These are phyloP conservation scores for Anolis carolinensis DNA, from an alignment of 2,113 vertebrate genomes.

Conservation along the genomic window DNA sequence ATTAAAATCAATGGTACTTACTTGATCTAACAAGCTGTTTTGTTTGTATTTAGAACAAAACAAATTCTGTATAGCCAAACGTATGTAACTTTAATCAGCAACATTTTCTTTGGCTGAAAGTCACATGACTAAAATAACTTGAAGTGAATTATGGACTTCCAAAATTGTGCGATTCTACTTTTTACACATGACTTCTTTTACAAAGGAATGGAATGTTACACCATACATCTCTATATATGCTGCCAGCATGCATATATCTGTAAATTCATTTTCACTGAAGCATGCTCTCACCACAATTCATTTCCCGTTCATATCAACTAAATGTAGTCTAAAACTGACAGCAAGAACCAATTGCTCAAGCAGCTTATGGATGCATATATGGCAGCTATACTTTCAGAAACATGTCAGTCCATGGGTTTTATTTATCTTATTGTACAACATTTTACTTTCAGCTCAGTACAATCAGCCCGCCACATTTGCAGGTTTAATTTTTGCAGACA, in stretches of 20 bases:
- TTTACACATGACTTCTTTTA: neutral
- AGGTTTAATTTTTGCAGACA: too few species aligned
- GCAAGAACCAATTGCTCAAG: neutral
- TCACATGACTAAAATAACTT: too few species aligned
- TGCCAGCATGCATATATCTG: neutral
- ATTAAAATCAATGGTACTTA: neutral
- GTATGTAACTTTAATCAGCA: neutral
- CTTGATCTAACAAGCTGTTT: neutral
- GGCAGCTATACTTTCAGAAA: too few species aligned
- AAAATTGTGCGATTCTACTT: neutral
- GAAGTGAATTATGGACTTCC: too few species aligned
- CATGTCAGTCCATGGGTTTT: too few species aligned
- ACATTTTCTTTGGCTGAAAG: neutral
- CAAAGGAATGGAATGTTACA: neutral
- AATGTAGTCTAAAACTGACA: neutral
- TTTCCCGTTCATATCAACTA: neutral
- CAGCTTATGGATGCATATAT: neutral
- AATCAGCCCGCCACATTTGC: too few species aligned
- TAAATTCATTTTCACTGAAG: neutral
- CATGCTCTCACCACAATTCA: neutral
- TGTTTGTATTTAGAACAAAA: neutral
- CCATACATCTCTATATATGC: neutral
- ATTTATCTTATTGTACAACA: neutral
- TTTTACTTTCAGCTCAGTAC: neutral
- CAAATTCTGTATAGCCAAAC: neutral